These are phyloP conservation scores for Drosophila fuyamai DNA, from an alignment of 1,140 invertebrate species.

Conservation along the genomic window DNA sequence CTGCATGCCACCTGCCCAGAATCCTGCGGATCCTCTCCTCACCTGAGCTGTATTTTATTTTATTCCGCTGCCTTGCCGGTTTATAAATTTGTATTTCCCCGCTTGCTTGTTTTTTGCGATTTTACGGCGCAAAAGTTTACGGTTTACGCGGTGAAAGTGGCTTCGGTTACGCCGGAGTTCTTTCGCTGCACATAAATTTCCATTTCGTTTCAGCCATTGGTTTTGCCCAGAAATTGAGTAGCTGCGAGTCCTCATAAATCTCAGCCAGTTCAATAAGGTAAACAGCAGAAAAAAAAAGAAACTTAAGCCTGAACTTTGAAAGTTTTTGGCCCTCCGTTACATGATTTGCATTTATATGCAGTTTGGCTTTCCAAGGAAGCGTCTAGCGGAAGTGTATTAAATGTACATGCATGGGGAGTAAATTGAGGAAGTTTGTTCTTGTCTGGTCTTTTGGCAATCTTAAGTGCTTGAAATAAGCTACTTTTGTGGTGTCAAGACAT, in stretches of 20 bases:
- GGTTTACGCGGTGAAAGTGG: constrained; percentile 77
- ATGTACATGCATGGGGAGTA: constrained; percentile 18
- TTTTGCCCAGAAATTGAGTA: constrained; percentile 76
- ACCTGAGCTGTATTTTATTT: constrained; percentile 64
- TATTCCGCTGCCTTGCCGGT: constrained; percentile 66
- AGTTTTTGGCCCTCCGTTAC: constrained; percentile 11
- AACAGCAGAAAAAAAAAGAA: constrained; percentile 60
- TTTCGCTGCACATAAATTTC: constrained; percentile 74
- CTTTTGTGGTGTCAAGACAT: constrained; percentile 18
- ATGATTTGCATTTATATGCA: constrained; percentile 68
- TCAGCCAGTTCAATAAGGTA: constrained; percentile 76
- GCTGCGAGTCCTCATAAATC: constrained; percentile 73
- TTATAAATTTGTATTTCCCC: constrained; percentile 77
- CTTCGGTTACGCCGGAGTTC: constrained; percentile 27
- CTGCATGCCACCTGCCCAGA: constrained; percentile 57
- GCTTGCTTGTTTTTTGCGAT: constrained; percentile 49
- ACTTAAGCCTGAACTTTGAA: constrained; percentile 58
- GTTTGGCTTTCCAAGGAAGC: constrained; percentile 25
- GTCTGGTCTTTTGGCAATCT: constrained; percentile 6
- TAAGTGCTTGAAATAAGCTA: constrained; percentile 18
- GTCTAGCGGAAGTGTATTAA: constrained; percentile 67
- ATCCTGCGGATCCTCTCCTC: constrained; percentile 31
- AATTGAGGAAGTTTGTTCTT: background rate
- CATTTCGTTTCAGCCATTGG: constrained; percentile 78
- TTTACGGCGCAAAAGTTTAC: constrained; percentile 69